Conservation (phyloP, 2,113 vertebrate genomes). For the Ochotona princeps region DNA sequence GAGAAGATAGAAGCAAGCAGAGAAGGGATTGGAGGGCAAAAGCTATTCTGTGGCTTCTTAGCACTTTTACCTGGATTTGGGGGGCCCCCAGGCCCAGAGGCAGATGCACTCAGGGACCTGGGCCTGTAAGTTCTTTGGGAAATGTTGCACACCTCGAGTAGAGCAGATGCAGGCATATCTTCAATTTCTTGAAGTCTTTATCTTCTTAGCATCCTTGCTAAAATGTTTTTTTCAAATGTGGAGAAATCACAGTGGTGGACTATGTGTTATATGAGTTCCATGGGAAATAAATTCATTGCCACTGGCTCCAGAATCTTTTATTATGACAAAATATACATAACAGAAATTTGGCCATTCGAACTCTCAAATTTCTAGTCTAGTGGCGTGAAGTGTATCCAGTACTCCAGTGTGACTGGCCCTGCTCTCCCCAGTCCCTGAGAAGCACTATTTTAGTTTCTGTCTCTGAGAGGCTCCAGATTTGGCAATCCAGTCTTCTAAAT, state of each 20-base stretch:
- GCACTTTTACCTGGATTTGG: background rate
- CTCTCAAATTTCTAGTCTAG: background rate
- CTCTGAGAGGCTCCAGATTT: background rate
- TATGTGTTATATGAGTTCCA: background rate
- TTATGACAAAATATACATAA: background rate
- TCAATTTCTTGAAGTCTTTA: background rate
- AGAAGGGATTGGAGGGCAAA: background rate
- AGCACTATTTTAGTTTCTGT: background rate
- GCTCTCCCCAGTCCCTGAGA: background rate
- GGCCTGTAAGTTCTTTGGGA: background rate
- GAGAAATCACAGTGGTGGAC: background rate
- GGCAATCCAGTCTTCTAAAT: background rate
- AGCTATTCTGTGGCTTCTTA: background rate
- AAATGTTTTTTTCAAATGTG: background rate
- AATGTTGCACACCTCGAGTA: background rate
- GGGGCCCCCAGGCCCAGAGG: rapidly evolving
- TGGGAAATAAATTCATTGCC: background rate
- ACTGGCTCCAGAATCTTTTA: background rate
- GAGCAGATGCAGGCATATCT: rapidly evolving
- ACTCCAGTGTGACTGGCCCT: rapidly evolving
- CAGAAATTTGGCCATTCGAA: background rate
- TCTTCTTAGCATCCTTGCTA: background rate
- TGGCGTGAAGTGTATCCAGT: background rate
- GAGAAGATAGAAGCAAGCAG: background rate
- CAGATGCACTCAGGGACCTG: background rate